These are phyloP conservation scores for Origma solitaria DNA, from an alignment of 2,113 vertebrate species.

Conservation along the genomic window DNA sequence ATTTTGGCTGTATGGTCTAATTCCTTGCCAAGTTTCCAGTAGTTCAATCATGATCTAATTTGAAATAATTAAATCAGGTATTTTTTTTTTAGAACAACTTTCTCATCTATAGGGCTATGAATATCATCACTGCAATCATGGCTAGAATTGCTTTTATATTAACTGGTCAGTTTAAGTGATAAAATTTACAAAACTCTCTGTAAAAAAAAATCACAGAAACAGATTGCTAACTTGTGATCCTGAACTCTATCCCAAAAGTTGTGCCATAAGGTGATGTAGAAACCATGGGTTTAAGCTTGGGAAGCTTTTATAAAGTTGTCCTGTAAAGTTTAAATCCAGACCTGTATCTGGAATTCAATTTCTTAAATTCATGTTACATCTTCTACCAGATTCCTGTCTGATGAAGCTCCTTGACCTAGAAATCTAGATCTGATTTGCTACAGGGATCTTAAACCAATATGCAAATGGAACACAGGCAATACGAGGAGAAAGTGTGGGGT, in stretches of 20 bases:
- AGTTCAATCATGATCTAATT: conserved; percentile 31
- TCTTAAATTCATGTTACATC: background rate
- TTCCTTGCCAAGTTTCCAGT: conserved; percentile 17
- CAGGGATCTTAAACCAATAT: background rate
- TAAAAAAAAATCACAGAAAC: background rate
- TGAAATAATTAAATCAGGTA: conserved; percentile 1
- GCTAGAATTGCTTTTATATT: background rate
- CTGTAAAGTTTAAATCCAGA: background rate
- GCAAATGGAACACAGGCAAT: background rate
- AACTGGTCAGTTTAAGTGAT: background rate
- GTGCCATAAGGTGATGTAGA: background rate
- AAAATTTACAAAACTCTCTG: background rate
- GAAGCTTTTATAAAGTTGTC: background rate
- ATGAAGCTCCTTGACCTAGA: background rate
- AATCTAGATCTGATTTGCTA: background rate
- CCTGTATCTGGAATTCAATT: background rate
- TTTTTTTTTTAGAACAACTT: background rate
- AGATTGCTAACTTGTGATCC: background rate
- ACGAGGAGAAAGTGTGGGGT: background rate
- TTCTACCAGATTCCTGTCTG: background rate
- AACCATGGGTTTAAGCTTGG: background rate
- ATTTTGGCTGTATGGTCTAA: background rate
- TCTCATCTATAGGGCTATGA: background rate
- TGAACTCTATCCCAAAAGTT: background rate
- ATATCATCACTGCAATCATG: background rate